Conservation (phyloP, 1,140 invertebrate genomes). For the Conus ventricosus region DNA sequence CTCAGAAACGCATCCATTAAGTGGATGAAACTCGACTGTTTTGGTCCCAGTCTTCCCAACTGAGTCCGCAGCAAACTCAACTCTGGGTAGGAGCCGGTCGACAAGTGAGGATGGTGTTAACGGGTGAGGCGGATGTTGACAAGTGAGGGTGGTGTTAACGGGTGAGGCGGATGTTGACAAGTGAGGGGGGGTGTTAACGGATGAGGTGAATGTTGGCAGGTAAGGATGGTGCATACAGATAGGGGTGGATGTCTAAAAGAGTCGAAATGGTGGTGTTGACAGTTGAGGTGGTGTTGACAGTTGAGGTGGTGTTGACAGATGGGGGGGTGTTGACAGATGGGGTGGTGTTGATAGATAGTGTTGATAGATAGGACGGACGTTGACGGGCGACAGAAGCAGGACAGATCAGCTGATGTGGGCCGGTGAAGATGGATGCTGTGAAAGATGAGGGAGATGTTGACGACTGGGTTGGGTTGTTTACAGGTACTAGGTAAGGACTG, state of each 20-base stretch:
- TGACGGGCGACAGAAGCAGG: no score
- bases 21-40: no score
- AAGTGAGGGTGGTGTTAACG: background rate
- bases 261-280: background rate
- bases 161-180: background rate
- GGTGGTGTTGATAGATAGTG: slow-evolving; percentile 19
- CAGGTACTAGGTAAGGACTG: no score
- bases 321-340: background rate
- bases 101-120: background rate
- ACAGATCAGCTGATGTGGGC: no score
- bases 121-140: background rate
- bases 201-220: background rate
- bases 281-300: background rate
- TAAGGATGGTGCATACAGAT: background rate
- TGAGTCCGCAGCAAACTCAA: no score
- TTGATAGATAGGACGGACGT: background rate
- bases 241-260: no score
- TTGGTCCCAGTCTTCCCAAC: no score
- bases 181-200: background rate
- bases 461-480: no score
- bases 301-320: background rate
- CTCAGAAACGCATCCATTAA: no score
- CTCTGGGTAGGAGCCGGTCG: no score
- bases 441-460: no score
- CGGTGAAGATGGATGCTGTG: no score